These are phyloP conservation scores for Perithous albicinctus DNA, from an alignment of 2,888 invertebrate genomes.

Conservation along the genomic window DNA sequence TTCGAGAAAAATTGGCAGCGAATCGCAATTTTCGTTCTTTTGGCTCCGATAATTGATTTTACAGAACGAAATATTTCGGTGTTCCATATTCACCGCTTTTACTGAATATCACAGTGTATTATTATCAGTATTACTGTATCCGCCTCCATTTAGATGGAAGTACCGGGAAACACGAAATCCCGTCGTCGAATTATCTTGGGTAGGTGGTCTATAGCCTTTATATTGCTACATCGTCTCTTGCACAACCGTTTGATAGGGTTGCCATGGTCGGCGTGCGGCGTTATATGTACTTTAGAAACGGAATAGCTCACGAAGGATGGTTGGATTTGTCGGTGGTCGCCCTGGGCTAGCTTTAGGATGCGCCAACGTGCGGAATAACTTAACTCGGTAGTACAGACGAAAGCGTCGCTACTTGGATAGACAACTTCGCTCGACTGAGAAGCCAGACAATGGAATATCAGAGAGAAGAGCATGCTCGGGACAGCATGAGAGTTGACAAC, in stretches of 20 bases:
- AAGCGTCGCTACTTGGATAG: slow-evolving; percentile 38
- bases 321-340: slow-evolving; percentile 1
- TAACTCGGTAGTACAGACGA: slow-evolving; percentile 37
- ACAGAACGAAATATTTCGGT: background rate
- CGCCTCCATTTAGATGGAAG: slow-evolving; percentile 31
- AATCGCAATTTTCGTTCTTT: too few species aligned
- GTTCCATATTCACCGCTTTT: slow-evolving; percentile 1
- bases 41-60: background rate
- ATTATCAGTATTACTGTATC: slow-evolving; percentile 23
- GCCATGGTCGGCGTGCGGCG: background rate
- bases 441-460: slow-evolving; percentile 56
- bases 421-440: slow-evolving; percentile 48
- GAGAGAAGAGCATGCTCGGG: slow-evolving; percentile 13
- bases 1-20: too few species aligned
- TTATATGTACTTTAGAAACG: background rate
- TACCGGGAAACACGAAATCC: slow-evolving; percentile 56
- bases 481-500: slow-evolving; percentile 25
- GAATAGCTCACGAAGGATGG: slow-evolving; percentile 29
- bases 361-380: slow-evolving; percentile 56
- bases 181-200: slow-evolving; percentile 56
- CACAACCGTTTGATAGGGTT: slow-evolving; percentile 24
- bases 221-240: slow-evolving; percentile 26
- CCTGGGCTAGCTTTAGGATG: slow-evolving; percentile 24
- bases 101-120: background rate
- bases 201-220: slow-evolving; percentile 27